Percentiles rank a stretch among this genome's conserved stretches.
These are phyloP conservation scores for Parambassis ranga DNA, from an alignment of 2,797 vertebrate species.

Conservation along the genomic window DNA sequence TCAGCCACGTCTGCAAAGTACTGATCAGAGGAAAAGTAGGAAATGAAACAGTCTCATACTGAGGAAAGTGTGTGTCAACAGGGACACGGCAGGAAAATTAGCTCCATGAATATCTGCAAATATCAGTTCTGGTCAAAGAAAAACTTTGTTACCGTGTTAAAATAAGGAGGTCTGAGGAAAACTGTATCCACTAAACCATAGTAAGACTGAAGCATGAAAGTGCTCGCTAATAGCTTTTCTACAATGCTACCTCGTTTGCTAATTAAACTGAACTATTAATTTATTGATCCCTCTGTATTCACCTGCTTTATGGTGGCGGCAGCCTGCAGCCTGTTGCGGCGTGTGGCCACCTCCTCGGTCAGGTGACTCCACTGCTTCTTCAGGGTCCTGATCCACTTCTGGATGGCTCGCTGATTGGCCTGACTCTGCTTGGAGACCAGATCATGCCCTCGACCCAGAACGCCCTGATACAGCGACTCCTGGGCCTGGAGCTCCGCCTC, in stretches of 20 bases:
- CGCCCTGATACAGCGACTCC: constrained; percentile 72
- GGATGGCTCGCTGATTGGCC: constrained; percentile 54
- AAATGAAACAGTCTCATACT: no score
- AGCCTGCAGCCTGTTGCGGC: constrained; percentile 76
- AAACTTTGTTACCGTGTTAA: no score
- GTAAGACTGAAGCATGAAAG: no score
- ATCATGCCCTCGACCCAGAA: constrained; percentile 80
- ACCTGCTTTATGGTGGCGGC: constrained; percentile 85
- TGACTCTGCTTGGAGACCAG: constrained; percentile 71
- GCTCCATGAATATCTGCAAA: no score
- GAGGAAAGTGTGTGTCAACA: no score
- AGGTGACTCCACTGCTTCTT: constrained; percentile 84
- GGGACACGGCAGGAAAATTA: no score
- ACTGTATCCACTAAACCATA: no score
- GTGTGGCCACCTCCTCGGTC: constrained; percentile 63
- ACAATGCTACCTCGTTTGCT: no score
- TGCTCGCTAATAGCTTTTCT: no score
- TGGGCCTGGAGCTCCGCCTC: constrained; percentile 84
- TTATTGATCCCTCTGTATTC: background rate
- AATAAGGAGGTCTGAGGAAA: no score
- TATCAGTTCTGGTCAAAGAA: no score
- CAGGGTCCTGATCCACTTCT: constrained; percentile 79
- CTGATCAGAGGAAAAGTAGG: constrained; percentile 68
- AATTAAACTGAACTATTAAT: no score
- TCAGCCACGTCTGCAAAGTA: constrained; percentile 85